Percentiles rank a stretch among this genome's conserved stretches.
phyloP scores from a whole-genome alignment of 2,797 vertebrate genomes.

The Propithecus perrieri region DNA sequence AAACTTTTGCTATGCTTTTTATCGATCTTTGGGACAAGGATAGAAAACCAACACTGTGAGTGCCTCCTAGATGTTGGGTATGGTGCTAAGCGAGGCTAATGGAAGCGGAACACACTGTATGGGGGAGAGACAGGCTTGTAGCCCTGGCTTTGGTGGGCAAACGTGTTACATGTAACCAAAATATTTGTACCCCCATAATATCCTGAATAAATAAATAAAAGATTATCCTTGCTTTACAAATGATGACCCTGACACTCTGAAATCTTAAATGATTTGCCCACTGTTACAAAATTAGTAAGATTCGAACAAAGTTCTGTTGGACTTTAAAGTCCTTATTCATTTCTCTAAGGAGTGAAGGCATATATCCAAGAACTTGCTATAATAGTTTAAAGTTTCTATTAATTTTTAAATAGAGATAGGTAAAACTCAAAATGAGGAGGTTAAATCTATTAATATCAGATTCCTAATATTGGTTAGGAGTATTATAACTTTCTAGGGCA shows the following conservation, averaged over 20 bases:
- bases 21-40: background rate
- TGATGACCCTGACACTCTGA: background rate
- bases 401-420: background rate
- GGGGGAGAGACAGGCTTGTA: too few species aligned
- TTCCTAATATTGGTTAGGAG: background rate
- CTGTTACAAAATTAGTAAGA: background rate
- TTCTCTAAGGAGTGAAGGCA: background rate
- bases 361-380: background rate
- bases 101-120: too few species aligned
- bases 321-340: background rate
- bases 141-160: too few species aligned
- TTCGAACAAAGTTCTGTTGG: background rate
- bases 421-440: background rate
- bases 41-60: background rate
- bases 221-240: background rate
- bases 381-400: background rate
- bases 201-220: background rate
- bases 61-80: background rate
- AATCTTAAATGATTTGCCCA: background rate
- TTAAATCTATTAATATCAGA: background rate
- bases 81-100: background rate
- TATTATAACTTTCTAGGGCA: background rate
- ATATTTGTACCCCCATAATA: too few species aligned
- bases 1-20: background rate
- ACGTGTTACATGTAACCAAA: too few species aligned